Evolutionary conservation across 2,113 vertebrate genomes (phyloP).

Genomic region (Strix uralensis): DNA sequence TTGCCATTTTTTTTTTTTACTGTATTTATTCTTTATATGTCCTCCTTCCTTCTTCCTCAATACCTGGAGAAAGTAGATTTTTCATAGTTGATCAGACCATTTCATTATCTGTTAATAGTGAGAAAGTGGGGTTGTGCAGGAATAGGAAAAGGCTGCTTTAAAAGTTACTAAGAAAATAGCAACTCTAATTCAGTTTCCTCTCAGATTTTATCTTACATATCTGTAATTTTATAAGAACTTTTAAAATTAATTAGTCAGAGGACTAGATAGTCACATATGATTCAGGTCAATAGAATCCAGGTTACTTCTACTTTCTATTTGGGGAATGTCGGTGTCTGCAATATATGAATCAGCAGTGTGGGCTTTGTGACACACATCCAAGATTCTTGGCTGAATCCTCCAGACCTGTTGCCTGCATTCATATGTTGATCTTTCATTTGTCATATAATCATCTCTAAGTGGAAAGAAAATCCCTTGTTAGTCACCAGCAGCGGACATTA

Average conservation of each 20-base stretch:
- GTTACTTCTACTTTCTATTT: neutral
- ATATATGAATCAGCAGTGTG: neutral
- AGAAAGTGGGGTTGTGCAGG: neutral
- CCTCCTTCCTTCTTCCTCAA: neutral
- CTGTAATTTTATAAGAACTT: neutral
- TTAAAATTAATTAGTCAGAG: neutral
- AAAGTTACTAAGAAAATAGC: neutral
- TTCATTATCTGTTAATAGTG: neutral
- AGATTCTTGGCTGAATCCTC: neutral
- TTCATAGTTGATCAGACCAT: neutral
- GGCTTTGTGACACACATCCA: neutral
- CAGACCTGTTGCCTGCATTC: neutral
- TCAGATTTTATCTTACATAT: neutral
- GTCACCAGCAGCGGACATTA: neutral
- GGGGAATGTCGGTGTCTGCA: neutral
- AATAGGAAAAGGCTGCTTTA: neutral
- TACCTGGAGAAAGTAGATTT: neutral
- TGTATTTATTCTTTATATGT: neutral
- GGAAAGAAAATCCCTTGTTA: neutral
- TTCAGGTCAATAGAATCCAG: neutral
- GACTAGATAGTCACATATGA: neutral
- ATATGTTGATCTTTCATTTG: neutral
- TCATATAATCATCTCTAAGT: neutral
- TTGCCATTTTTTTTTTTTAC: neutral
- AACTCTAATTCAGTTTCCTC: neutral